Percentiles rank a stretch among this genome's conserved stretches.
These are phyloP conservation scores for Malurus alboscapulatus DNA, from an alignment of 2,113 vertebrate genomes.

Conservation along the genomic window DNA sequence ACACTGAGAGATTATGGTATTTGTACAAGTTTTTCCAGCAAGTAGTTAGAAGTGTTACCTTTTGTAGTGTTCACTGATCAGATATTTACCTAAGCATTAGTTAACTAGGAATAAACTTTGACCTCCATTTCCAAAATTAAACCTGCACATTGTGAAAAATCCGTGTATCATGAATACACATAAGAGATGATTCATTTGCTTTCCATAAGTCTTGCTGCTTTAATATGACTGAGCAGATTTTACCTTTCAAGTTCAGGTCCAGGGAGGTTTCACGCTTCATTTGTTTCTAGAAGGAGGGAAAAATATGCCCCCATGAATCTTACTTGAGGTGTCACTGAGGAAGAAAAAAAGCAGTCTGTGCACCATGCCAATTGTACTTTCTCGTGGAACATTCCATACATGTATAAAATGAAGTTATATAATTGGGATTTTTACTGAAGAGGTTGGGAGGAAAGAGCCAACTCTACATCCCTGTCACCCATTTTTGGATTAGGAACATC, in stretches of 20 bases:
- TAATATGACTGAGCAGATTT: not conserved
- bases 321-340: not conserved
- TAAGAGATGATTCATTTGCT: not conserved
- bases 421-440: not conserved
- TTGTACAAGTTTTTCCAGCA: not conserved
- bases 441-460: rapidly evolving
- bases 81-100: not conserved
- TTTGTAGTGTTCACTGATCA: not conserved
- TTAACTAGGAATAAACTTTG: not conserved
- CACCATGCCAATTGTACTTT: not conserved
- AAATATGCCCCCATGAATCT: not conserved
- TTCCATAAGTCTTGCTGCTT: not conserved
- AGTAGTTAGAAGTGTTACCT: not conserved
- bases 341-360: not conserved
- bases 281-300: not conserved
- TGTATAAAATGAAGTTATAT: not conserved
- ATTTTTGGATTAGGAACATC: not conserved
- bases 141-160: not conserved
- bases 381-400: not conserved
- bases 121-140: not conserved
- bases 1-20: not conserved
- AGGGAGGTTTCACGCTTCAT: not conserved
- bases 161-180: not conserved
- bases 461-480: not conserved
- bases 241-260: not conserved